Percentiles rank a stretch among this genome's conserved stretches.
Conservation (phyloP, 2,888 invertebrate species). For the Gisinianus flammeolus region DNA sequence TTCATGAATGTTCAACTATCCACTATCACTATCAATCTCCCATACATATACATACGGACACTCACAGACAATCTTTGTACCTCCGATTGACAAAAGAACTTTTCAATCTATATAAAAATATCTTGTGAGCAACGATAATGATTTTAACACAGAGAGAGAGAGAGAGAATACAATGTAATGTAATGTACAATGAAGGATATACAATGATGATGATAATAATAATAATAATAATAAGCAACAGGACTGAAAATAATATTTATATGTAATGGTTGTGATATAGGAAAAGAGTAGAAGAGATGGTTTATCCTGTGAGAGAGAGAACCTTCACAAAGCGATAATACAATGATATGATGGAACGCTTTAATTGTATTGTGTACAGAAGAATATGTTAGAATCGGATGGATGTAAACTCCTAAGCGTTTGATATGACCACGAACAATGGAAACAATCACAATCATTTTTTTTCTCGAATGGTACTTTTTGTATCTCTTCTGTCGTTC, state of each 20-base stretch:
- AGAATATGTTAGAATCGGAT: constrained; percentile 37
- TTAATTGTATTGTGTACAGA: constrained; percentile 40
- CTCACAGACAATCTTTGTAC: background rate
- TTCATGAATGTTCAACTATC: background rate
- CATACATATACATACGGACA: too few species aligned
- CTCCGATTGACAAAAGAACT: background rate
- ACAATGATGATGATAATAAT: background rate
- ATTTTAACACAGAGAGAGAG: background rate
- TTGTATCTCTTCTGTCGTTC: constrained; percentile 8
- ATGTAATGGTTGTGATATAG: background rate
- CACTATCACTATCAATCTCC: too few species aligned
- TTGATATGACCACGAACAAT: constrained; percentile 45
- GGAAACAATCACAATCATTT: constrained; percentile 47
- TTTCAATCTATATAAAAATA: background rate
- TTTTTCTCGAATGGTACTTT: constrained; percentile 13
- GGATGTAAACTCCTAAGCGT: constrained; percentile 40
- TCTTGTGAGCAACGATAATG: background rate
- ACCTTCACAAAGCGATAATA: background rate
- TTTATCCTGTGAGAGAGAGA: too few species aligned
- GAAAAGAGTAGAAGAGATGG: too few species aligned
- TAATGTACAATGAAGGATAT: background rate
- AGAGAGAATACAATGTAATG: background rate
- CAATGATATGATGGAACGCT: constrained; percentile 25
- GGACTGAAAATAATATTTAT: background rate
- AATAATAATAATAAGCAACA: background rate